These are phyloP conservation scores for Leptatherina wallacei DNA, from an alignment of 2,797 vertebrate genomes.

Conservation along the genomic window DNA sequence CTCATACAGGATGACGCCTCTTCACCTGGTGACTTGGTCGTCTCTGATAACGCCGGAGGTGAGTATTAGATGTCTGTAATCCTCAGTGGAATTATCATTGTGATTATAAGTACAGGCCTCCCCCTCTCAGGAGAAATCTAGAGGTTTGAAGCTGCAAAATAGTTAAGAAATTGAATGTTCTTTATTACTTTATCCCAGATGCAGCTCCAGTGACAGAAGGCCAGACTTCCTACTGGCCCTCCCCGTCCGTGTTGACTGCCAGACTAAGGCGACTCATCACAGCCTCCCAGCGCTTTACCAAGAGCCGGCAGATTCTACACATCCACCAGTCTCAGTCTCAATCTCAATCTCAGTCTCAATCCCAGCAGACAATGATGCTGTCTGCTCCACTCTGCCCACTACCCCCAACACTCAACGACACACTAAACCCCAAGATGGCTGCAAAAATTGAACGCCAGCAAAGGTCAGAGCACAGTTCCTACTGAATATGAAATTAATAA, in stretches of 20 bases:
- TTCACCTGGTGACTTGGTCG: slow-evolving; percentile 95
- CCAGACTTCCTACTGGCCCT: slow-evolving; percentile 93
- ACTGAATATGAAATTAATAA: neutral
- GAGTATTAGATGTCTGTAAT: slow-evolving; percentile 54
- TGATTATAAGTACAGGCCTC: slow-evolving; percentile 6
- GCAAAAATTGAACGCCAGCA: slow-evolving; percentile 98
- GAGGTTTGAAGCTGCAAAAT: neutral
- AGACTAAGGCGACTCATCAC: slow-evolving; percentile 95
- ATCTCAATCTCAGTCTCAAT: slow-evolving; percentile 68
- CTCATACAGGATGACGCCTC: slow-evolving; percentile 91
- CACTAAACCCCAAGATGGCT: slow-evolving; percentile 95
- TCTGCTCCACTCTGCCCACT: slow-evolving; percentile 85
- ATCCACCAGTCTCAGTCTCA: slow-evolving; percentile 86
- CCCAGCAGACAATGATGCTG: slow-evolving; percentile 81
- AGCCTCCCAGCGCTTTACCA: slow-evolving; percentile 94
- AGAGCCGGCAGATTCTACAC: slow-evolving; percentile 93
- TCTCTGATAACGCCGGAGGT: slow-evolving; percentile 92
- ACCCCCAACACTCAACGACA: slow-evolving; percentile 87
- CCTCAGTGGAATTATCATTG: slow-evolving; percentile 13
- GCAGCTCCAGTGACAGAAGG: slow-evolving; percentile 87
- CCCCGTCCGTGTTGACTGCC: slow-evolving; percentile 93
- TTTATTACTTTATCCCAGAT: slow-evolving; percentile 75
- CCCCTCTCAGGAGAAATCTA: slow-evolving; percentile 13
- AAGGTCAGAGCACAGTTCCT: slow-evolving; percentile 82
- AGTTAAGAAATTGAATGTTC: neutral